A percentile compares a stretch with the other conserved stretches of the same genome.
Evolutionary conservation across 2,113 vertebrate genomes (phyloP).

Genomic region (Orycteropus afer): DNA sequence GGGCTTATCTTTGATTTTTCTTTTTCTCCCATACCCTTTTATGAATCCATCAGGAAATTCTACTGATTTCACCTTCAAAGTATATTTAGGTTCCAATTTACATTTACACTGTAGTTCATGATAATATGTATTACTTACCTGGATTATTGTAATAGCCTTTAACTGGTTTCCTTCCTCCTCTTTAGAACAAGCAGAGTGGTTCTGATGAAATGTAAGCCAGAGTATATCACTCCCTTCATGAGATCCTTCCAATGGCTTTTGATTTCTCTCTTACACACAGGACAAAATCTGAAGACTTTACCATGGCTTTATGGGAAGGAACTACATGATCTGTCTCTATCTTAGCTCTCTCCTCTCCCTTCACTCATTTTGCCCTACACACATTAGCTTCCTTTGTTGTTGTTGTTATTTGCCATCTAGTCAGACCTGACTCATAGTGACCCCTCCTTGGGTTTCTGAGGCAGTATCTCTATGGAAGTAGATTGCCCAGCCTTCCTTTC

Average conservation of each 20-base stretch:
- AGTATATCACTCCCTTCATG: not conserved
- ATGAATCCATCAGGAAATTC: not conserved
- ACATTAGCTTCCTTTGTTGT: not conserved
- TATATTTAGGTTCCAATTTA: not conserved
- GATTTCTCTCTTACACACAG: not conserved
- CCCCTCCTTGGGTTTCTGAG: too few relatives aligned
- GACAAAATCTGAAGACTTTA: not conserved
- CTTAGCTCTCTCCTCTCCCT: not conserved
- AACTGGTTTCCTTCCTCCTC: not conserved
- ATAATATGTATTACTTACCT: not conserved
- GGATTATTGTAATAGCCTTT: not conserved
- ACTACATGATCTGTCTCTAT: not conserved
- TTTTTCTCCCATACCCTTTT: not conserved
- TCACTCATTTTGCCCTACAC: not conserved
- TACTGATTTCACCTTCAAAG: not conserved
- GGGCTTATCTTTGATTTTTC: not conserved
- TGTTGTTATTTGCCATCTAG: not conserved
- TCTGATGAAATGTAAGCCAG: accelerated
- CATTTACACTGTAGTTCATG: not conserved
- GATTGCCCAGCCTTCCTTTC: too few relatives aligned
- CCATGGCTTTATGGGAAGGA: not conserved
- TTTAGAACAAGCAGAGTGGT: not conserved
- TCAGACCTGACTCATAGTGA: too few relatives aligned
- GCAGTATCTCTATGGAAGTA: too few relatives aligned
- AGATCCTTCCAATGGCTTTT: not conserved